Conservation (phyloP, 2,888 invertebrate species). For the Thymelicus acteon region DNA sequence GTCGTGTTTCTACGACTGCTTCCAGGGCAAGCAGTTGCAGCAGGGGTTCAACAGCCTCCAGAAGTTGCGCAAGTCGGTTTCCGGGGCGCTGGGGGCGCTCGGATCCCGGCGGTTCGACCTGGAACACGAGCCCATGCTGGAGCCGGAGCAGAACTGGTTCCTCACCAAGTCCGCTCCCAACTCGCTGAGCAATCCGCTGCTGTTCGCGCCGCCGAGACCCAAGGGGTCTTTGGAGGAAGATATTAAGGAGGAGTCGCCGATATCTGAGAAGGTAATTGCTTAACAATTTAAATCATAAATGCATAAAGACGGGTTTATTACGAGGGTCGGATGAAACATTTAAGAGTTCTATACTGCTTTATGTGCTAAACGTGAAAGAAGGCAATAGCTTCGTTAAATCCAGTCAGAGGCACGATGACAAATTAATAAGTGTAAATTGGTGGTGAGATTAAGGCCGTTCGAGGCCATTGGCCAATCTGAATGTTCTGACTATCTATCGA, state of each 20-base stretch:
- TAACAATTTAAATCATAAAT: too few species aligned
- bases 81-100: conserved; percentile 84
- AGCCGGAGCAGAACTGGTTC: conserved; percentile 89
- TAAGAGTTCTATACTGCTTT: too few species aligned
- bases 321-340: too few species aligned
- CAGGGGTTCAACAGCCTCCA: conserved; percentile 88
- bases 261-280: conserved; percentile 66
- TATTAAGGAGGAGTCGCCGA: conserved; percentile 68
- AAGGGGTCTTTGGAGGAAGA: conserved; percentile 64
- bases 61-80: conserved; percentile 89
- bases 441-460: background rate
- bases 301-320: too few species aligned
- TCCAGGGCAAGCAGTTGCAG: conserved; percentile 80
- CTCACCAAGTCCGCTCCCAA: conserved; percentile 92
- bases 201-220: conserved; percentile 64
- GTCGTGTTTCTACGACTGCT: conserved; percentile 83
- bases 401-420: too few species aligned
- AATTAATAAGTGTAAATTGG: background rate
- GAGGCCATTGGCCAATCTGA: background rate
- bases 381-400: too few species aligned
- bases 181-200: conserved; percentile 87
- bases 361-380: too few species aligned
- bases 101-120: conserved; percentile 79
- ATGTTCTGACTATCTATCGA: too few species aligned
- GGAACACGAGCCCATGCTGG: conserved; percentile 80